Evolutionary conservation across 2,888 invertebrate genomes (phyloP).

Genomic region (Eumacrocentrus americanus): DNA sequence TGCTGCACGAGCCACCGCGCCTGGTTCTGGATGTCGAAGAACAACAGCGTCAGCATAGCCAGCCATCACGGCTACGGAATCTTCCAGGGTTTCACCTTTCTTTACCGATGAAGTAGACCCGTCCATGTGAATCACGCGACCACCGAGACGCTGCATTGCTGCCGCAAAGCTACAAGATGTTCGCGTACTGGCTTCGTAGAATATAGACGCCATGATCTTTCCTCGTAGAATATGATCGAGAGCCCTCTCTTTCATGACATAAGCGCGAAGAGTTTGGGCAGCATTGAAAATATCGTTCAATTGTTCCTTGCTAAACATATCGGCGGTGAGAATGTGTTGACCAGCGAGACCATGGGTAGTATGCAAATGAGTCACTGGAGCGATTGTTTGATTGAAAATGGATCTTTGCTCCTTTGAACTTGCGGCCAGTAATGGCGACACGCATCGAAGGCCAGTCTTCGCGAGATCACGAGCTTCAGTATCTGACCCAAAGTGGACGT

Average conservation of each 20-base stretch:
- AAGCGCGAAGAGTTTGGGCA: constrained; percentile 84
- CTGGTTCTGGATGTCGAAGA: constrained; percentile 89
- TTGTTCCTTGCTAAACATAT: constrained; percentile 85
- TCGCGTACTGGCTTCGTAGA: constrained; percentile 97
- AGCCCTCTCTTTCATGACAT: constrained; percentile 81
- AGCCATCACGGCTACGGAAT: constrained; percentile 85
- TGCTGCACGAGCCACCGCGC: constrained; percentile 85
- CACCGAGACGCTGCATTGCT: constrained; percentile 96
- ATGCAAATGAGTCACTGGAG: constrained; percentile 37
- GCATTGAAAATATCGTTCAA: constrained; percentile 93
- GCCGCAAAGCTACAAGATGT: constrained; percentile 96
- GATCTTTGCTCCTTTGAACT: constrained; percentile 49
- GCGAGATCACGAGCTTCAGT: constrained; percentile 40
- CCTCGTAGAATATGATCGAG: constrained; percentile 84
- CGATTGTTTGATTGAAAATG: constrained; percentile 46
- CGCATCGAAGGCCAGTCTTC: constrained; percentile 50
- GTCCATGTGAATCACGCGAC: constrained; percentile 89
- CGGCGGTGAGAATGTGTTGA: constrained; percentile 84
- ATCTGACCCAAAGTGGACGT: constrained; percentile 49
- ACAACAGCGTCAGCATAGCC: constrained; percentile 94
- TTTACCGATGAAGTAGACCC: constrained; percentile 89
- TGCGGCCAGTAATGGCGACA: constrained; percentile 49
- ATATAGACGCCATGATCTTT: constrained; percentile 94
- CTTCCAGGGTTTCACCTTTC: constrained; percentile 95
- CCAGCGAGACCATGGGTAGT: constrained; percentile 67